These are phyloP conservation scores for Orycteropus afer DNA, from an alignment of 2,113 vertebrate genomes.

Conservation along the genomic window DNA sequence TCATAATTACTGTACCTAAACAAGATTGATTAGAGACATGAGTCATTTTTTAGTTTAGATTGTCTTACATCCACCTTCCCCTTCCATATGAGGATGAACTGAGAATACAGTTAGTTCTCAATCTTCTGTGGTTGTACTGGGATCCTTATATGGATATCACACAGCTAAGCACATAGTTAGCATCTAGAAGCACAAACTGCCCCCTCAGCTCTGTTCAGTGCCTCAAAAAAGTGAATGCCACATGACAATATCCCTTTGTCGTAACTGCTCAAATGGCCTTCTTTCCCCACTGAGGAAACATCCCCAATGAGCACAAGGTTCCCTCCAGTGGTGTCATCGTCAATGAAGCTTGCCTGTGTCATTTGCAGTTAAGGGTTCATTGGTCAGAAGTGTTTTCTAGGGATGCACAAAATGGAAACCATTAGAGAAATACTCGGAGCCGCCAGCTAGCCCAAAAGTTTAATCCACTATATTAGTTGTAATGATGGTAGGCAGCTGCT, in stretches of 20 bases:
- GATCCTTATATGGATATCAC: background rate
- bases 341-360: constrained; percentile 77
- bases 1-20: background rate
- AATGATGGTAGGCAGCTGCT: constrained; percentile 68
- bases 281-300: constrained; percentile 72
- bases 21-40: background rate
- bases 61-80: background rate
- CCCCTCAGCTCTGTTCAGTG: constrained; percentile 35
- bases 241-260: constrained; percentile 43
- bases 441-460: constrained; percentile 74
- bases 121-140: background rate
- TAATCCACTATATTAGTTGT: constrained; percentile 68
- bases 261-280: constrained; percentile 65
- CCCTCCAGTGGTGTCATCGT: constrained; percentile 76
- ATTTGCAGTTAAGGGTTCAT: constrained; percentile 80
- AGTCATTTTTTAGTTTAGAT: background rate
- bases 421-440: constrained; percentile 73
- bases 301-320: constrained; percentile 72
- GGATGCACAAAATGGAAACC: constrained; percentile 67
- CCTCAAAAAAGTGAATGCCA: constrained; percentile 59
- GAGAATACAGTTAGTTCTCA: background rate
- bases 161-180: constrained; percentile 2
- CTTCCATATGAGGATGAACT: background rate
- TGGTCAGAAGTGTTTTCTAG: constrained; percentile 80
- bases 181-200: background rate